Evolutionary conservation across 2,888 invertebrate genomes (phyloP).

Genomic region (Luperina testacea): DNA sequence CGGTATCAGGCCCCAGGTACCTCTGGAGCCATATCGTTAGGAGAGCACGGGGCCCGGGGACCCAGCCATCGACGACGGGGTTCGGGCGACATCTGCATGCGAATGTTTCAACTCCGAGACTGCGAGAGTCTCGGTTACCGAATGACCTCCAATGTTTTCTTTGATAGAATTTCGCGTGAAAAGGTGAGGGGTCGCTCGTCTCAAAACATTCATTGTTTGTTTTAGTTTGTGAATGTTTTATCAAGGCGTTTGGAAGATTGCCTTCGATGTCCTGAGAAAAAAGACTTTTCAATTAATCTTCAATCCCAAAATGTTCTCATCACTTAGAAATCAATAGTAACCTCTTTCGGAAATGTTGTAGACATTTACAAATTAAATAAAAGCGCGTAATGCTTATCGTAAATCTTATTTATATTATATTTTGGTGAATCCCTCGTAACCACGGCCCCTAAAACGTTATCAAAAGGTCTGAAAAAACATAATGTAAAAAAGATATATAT

Average conservation of each 20-base stretch:
- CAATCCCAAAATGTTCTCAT: not conserved
- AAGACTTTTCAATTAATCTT: not conserved
- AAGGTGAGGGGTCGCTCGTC: slow-evolving; percentile 45
- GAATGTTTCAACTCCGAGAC: slow-evolving; percentile 60
- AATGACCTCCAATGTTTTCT: slow-evolving; percentile 51
- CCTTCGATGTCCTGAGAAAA: slow-evolving; percentile 2
- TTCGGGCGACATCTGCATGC: slow-evolving; percentile 64
- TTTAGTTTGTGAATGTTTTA: slow-evolving; percentile 54
- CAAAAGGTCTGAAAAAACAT: slow-evolving; percentile 11
- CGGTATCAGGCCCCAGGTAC: slow-evolving; percentile 56
- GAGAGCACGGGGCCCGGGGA: slow-evolving; percentile 41
- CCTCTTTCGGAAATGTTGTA: not conserved
- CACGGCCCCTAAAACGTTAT: slow-evolving; percentile 20
- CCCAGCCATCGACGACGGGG: slow-evolving; percentile 44
- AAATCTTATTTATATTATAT: slow-evolving; percentile 25
- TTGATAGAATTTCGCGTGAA: slow-evolving; percentile 56
- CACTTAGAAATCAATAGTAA: slow-evolving; percentile 10
- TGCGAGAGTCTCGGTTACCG: slow-evolving; percentile 32
- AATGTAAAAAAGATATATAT: not conserved
- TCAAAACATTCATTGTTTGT: slow-evolving; percentile 55
- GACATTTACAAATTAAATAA: not conserved
- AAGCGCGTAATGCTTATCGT: slow-evolving; percentile 7
- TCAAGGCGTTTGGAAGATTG: slow-evolving; percentile 36
- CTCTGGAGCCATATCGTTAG: slow-evolving; percentile 57
- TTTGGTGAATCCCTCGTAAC: slow-evolving; percentile 13